Conservation (phyloP, 2,113 vertebrate genomes). For the Rostratula benghalensis region DNA sequence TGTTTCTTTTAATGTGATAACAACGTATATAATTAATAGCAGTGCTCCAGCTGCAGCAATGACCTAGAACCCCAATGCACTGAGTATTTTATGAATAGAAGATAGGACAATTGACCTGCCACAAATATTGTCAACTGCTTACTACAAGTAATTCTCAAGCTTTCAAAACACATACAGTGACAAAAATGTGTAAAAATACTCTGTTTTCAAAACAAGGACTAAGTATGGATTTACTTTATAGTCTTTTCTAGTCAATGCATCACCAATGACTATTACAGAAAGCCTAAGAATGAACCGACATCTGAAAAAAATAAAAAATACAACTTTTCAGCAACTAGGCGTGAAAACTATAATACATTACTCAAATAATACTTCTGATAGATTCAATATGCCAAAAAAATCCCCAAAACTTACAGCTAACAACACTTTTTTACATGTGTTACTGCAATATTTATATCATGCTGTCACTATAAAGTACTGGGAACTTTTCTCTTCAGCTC, state of each 20-base stretch:
- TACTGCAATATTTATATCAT: background rate
- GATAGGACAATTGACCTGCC: background rate
- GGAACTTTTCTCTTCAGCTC: background rate
- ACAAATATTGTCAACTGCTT: background rate
- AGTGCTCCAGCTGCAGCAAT: background rate
- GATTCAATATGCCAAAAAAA: background rate
- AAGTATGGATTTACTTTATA: background rate
- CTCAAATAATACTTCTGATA: background rate
- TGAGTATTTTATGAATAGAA: background rate
- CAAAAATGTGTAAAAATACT: background rate
- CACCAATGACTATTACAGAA: background rate
- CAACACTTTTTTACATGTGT: background rate
- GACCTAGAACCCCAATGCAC: background rate
- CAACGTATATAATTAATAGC: background rate
- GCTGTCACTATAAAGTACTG: background rate
- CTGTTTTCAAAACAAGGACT: background rate
- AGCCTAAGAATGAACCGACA: background rate
- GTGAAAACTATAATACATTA: background rate
- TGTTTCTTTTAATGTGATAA: background rate
- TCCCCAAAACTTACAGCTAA: background rate
- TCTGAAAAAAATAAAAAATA: background rate
- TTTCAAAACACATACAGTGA: background rate
- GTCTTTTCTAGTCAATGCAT: background rate
- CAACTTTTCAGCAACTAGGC: background rate
- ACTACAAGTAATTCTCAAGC: background rate